Percentiles rank a stretch among this genome's conserved stretches.
These are phyloP conservation scores for Nomada flava DNA, from an alignment of 2,888 invertebrate species.

Conservation along the genomic window DNA sequence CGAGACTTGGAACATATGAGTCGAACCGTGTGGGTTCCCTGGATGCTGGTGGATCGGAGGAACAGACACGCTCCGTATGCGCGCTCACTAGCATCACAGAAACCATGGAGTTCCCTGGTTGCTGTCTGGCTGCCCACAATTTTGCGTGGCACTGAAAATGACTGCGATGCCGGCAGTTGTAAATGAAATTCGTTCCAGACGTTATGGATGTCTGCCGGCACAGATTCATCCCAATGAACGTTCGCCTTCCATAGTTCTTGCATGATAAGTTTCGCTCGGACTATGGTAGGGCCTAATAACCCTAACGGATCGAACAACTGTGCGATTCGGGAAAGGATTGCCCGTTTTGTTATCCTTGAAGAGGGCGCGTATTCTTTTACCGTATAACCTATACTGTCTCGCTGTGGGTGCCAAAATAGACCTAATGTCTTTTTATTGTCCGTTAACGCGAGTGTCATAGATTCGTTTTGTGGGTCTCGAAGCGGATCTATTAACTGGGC, in stretches of 20 bases:
- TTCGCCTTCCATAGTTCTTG: constrained; percentile 20
- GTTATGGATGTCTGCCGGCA: background rate
- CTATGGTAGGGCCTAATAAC: constrained; percentile 8
- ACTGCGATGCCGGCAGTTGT: background rate
- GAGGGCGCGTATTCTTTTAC: background rate
- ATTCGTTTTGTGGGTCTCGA: background rate
- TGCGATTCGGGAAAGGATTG: constrained; percentile 10
- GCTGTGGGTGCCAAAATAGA: background rate
- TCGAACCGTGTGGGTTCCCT: background rate
- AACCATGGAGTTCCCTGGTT: background rate
- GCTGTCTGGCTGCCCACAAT: background rate
- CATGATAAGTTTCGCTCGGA: constrained; percentile 15
- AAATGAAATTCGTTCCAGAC: background rate
- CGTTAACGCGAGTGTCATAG: background rate
- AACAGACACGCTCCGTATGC: background rate
- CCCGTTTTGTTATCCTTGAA: background rate
- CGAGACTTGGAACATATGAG: constrained; percentile 10
- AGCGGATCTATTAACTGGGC: background rate
- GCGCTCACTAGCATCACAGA: background rate
- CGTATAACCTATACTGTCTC: background rate
- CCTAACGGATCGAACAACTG: constrained; percentile 22
- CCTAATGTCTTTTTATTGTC: background rate
- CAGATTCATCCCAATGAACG: constrained; percentile 19
- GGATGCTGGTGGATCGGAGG: background rate
- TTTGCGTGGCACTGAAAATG: background rate